A percentile compares a stretch with the other conserved stretches of the same genome.
phyloP scores from a whole-genome alignment of 2,888 invertebrate genomes.

The Nomada fabriciana region DNA sequence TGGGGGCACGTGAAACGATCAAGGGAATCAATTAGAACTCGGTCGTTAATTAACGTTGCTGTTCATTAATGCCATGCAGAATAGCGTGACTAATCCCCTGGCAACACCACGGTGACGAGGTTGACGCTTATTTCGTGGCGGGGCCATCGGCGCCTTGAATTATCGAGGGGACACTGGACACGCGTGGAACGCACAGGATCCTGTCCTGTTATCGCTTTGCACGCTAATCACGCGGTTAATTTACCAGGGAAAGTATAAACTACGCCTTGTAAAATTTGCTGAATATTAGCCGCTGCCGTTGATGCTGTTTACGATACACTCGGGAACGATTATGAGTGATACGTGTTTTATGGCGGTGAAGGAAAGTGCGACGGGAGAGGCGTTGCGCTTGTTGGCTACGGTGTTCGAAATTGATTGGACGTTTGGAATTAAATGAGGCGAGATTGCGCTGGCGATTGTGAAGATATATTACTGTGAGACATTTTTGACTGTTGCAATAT shows the following conservation, averaged over 20 bases:
- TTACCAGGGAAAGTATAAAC: neutral
- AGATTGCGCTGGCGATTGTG: too few relatives aligned
- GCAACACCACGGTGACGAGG: slow-evolving; percentile 4
- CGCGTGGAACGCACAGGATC: neutral
- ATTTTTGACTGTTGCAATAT: too few relatives aligned
- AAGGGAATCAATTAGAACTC: slow-evolving; percentile 75
- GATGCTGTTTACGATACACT: neutral
- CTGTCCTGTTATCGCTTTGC: slow-evolving; percentile 11
- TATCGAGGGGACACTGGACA: slow-evolving; percentile 18
- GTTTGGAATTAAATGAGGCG: too few relatives aligned
- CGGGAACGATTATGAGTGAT: too few relatives aligned
- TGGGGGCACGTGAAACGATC: slow-evolving; percentile 55
- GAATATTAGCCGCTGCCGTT: neutral
- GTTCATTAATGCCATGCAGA: slow-evolving; percentile 71
- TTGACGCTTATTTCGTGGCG: slow-evolving; percentile 19
- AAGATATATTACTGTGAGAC: too few relatives aligned
- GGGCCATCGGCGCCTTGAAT: slow-evolving; percentile 16
- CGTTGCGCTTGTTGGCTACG: too few relatives aligned
- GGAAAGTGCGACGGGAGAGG: too few relatives aligned
- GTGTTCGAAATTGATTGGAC: too few relatives aligned
- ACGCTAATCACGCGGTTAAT: slow-evolving; percentile 14
- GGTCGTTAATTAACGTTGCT: slow-evolving; percentile 75
- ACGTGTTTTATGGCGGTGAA: too few relatives aligned
- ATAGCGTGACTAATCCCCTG: slow-evolving; percentile 48
- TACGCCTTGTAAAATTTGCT: slow-evolving; percentile 4